These are phyloP conservation scores for Megalops atlanticus DNA, from an alignment of 2,113 vertebrate genomes.

Conservation along the genomic window DNA sequence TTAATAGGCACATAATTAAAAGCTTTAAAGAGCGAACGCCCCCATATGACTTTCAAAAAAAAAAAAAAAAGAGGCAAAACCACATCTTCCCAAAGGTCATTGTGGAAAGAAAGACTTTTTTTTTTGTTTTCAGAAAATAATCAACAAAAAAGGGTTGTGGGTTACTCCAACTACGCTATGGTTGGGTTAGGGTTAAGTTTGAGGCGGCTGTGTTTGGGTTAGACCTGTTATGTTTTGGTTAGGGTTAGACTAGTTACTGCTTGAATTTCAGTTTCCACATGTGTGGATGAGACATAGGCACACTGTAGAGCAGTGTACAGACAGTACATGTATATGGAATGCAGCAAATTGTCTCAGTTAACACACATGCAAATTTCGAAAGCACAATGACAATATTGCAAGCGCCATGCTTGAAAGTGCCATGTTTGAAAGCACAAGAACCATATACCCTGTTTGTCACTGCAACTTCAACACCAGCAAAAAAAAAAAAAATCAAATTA, in stretches of 20 bases:
- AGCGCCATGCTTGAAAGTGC: no score
- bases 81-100: conserved; percentile 21
- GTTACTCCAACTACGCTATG: not conserved
- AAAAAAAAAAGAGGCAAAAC: conserved; percentile 15
- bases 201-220: no score
- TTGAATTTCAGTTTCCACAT: no score
- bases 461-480: conserved; percentile 20
- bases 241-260: no score
- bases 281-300: no score
- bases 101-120: not conserved
- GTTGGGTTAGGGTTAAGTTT: not conserved
- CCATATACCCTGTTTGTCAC: not conserved
- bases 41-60: conserved; percentile 50
- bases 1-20: conserved; percentile 64
- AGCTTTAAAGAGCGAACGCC: conserved; percentile 54
- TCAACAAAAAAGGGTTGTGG: not conserved
- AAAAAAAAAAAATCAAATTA: conserved; percentile 38
- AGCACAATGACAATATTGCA: no score
- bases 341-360: no score
- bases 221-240: no score
- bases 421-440: no score
- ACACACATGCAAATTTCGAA: no score
- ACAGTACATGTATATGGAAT: conserved; percentile 42
- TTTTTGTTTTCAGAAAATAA: not conserved
- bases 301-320: conserved; percentile 19